Percentiles rank a stretch among this genome's conserved stretches.
phyloP scores from a whole-genome alignment of 2,113 vertebrate genomes.

The Butastur rufipennis region DNA sequence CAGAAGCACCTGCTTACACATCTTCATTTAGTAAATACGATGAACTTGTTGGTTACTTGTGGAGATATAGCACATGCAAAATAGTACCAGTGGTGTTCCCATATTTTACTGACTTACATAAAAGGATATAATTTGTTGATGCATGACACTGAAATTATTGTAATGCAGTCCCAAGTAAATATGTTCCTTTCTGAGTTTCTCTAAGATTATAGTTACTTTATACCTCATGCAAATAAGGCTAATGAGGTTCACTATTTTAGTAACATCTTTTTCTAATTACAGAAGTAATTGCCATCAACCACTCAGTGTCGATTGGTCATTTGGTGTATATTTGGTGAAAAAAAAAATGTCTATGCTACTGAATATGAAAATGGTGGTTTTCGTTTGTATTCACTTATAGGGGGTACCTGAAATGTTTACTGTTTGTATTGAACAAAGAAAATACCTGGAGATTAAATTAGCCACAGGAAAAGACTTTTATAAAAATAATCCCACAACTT shows the following conservation, averaged over 20 bases:
- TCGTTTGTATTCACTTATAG: background rate
- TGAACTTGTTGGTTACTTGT: background rate
- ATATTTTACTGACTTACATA: background rate
- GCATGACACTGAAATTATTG: background rate
- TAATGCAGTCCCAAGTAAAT: background rate
- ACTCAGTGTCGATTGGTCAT: background rate
- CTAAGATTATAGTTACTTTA: background rate
- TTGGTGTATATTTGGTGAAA: background rate
- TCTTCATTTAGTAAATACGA: background rate
- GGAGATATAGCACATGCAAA: background rate
- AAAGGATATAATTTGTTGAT: background rate
- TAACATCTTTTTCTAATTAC: background rate
- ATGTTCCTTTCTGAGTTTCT: background rate
- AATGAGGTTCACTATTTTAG: background rate
- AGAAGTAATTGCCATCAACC: background rate
- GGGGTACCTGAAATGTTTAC: background rate
- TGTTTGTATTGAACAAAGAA: background rate
- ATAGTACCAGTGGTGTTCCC: background rate
- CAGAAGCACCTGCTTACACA: background rate
- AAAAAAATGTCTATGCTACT: background rate
- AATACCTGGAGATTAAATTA: background rate
- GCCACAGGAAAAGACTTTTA: background rate
- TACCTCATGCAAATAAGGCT: background rate
- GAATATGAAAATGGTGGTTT: background rate
- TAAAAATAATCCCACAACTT: background rate